These are phyloP conservation scores for Caenorhabditis afra DNA, from an alignment of 2,888 invertebrate genomes.

Conservation along the genomic window DNA sequence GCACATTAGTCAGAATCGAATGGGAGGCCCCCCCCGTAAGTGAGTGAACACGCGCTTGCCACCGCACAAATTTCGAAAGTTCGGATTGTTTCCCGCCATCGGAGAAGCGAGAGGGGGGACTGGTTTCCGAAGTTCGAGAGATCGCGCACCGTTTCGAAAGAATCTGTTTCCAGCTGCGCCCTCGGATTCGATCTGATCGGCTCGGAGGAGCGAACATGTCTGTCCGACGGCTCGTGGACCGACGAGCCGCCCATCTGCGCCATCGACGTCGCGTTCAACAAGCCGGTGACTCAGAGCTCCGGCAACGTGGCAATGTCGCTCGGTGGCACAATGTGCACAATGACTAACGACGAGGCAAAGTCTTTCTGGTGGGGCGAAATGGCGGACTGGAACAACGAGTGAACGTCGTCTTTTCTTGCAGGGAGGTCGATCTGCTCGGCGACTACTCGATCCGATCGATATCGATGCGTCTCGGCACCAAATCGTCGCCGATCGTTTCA, in stretches of 20 bases:
- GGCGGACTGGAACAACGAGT: neutral
- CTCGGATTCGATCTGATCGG: constrained; percentile 92
- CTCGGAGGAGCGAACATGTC: constrained; percentile 86
- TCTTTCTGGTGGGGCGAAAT: constrained; percentile 62
- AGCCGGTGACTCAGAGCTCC: constrained; percentile 69
- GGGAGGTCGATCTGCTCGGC: constrained; percentile 69
- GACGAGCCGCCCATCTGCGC: constrained; percentile 71
- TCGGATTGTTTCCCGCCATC: constrained; percentile 1
- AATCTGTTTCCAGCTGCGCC: constrained; percentile 87
- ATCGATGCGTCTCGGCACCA: constrained; percentile 57
- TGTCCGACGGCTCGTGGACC: constrained; percentile 69
- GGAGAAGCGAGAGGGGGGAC: neutral
- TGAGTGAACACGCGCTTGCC: constrained; percentile 31
- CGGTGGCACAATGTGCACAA: constrained; percentile 62
- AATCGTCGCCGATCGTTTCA: constrained; percentile 58
- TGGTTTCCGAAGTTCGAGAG: constrained; percentile 1
- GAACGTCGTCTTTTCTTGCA: constrained; percentile 19
- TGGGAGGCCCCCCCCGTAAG: too few species aligned
- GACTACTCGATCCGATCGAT: constrained; percentile 64
- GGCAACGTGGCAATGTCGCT: constrained; percentile 63
- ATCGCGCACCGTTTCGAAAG: too few species aligned
- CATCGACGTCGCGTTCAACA: constrained; percentile 73
- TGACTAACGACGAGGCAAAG: constrained; percentile 62
- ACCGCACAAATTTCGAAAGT: constrained; percentile 11
- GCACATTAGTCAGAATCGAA: constrained; percentile 27